phyloP scores from a whole-genome alignment of 2,797 vertebrate genomes.

The Rhinoraja longicauda region DNA sequence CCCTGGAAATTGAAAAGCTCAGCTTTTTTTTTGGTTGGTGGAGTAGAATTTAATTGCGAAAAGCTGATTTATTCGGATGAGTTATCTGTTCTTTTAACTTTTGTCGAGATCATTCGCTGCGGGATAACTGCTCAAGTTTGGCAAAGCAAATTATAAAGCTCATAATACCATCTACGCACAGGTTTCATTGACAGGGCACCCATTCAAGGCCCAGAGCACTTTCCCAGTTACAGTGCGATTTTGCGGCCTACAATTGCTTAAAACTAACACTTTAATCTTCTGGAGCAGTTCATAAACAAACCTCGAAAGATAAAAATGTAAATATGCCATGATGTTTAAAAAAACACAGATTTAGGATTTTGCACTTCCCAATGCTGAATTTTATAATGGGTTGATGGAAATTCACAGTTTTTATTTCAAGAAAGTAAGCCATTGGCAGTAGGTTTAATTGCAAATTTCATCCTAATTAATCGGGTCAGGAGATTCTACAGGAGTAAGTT shows the following conservation, averaged over 20 bases:
- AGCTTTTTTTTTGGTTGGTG: not conserved
- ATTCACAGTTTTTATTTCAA: not conserved
- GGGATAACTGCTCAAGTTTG: not conserved
- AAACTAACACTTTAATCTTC: not conserved
- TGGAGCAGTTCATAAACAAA: not conserved
- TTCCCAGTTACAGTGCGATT: not conserved
- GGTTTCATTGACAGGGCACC: not conserved
- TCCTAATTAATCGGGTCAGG: not conserved
- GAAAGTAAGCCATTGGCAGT: not conserved
- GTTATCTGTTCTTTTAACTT: not conserved
- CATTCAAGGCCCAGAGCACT: not conserved
- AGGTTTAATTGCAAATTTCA: not conserved
- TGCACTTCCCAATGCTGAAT: not conserved
- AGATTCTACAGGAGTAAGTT: not conserved
- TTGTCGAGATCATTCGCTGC: not conserved
- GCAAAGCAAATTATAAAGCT: not conserved
- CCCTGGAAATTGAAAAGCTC: not conserved
- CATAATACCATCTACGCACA: not conserved
- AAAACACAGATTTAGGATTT: not conserved
- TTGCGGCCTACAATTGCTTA: not conserved
- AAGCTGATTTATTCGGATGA: not conserved
- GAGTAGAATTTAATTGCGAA: not conserved
- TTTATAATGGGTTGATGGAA: not conserved
- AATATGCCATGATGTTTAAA: not conserved
- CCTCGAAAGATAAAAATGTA: not conserved